Percentiles rank a stretch among this genome's conserved stretches.
Conservation (phyloP, 2,113 vertebrate species). For the Chionis minor region DNA sequence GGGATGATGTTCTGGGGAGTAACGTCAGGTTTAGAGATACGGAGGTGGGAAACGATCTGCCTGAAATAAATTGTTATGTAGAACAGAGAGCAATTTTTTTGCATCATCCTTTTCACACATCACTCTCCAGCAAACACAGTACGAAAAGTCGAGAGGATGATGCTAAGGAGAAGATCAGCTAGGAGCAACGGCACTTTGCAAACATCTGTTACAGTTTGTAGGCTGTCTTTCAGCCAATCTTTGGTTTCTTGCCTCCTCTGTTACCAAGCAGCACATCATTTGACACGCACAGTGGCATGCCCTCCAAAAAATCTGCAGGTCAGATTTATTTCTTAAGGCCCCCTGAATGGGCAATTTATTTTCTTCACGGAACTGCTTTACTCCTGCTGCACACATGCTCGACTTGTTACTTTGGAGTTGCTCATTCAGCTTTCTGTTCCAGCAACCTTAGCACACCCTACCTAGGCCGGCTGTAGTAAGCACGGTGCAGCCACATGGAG, state of each 20-base stretch:
- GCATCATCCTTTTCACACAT: not conserved
- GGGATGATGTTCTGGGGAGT: not conserved
- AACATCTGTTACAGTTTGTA: not conserved
- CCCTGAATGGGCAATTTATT: not conserved
- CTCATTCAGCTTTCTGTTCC: not conserved
- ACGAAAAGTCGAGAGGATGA: not conserved
- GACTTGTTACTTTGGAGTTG: not conserved
- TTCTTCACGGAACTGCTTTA: not conserved
- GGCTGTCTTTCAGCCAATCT: not conserved
- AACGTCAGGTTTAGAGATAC: not conserved
- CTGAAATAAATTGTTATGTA: not conserved
- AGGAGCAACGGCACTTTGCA: not conserved
- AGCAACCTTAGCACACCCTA: not conserved
- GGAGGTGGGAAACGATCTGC: not conserved
- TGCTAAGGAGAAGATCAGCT: not conserved
- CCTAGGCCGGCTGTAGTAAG: not conserved
- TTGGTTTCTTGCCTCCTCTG: not conserved
- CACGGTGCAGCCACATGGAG: not conserved
- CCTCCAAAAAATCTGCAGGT: not conserved
- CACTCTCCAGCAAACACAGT: not conserved
- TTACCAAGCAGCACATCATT: not conserved
- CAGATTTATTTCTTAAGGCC: not conserved
- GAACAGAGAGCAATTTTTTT: not conserved
- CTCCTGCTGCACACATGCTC: not conserved
- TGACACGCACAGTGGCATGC: not conserved